Conservation (phyloP, 2,797 vertebrate species). For the Schizopygopsis malacanthus region DNA sequence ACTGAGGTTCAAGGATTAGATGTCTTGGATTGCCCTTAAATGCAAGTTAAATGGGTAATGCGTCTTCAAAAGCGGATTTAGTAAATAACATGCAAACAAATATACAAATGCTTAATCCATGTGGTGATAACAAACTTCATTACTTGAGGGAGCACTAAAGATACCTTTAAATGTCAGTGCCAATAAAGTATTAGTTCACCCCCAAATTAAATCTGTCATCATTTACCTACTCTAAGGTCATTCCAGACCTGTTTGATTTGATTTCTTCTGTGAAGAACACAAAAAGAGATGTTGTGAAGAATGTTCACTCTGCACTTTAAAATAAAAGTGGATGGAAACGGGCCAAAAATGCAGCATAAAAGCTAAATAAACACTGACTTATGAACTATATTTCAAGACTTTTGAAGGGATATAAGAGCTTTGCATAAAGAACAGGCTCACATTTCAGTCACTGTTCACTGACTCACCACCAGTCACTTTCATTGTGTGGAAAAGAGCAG, state of each 20-base stretch:
- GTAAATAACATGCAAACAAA: constrained; percentile 5
- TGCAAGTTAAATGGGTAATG: background rate
- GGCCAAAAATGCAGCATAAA: background rate
- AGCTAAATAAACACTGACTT: background rate
- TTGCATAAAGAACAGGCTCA: background rate
- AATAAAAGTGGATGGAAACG: background rate
- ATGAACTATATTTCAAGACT: background rate
- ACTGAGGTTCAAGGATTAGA: background rate
- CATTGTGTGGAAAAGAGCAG: background rate
- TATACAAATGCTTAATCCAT: background rate
- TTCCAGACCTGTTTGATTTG: background rate
- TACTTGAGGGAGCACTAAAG: background rate
- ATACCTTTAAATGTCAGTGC: background rate
- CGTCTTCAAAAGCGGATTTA: background rate
- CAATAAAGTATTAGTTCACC: background rate
- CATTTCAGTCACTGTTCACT: background rate
- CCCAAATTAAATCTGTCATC: background rate
- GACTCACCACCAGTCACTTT: background rate
- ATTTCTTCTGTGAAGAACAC: background rate
- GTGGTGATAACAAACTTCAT: background rate
- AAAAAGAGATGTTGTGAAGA: background rate
- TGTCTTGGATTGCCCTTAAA: constrained; percentile 14
- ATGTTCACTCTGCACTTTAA: background rate
- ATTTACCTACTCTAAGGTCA: background rate
- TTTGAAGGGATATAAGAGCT: background rate